These are phyloP conservation scores for Dryomyza anilis DNA, from an alignment of 2,888 invertebrate species.

Conservation along the genomic window DNA sequence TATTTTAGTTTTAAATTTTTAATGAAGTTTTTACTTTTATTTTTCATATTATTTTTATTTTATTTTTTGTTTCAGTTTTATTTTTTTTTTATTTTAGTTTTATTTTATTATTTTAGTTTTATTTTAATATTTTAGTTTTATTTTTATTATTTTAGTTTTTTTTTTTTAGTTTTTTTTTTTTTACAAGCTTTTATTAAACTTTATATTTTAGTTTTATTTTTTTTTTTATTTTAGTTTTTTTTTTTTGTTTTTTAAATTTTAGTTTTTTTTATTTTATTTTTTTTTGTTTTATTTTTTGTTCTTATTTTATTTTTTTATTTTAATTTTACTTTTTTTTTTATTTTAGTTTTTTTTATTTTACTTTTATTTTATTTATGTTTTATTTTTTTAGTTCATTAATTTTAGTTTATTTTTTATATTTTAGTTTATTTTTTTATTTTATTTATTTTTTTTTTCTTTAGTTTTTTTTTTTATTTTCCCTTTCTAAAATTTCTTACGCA, in stretches of 20 bases:
- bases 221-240: constrained; percentile 1
- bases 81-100: neutral
- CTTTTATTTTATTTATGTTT: neutral
- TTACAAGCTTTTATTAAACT: constrained; percentile 1
- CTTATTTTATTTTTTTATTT: neutral
- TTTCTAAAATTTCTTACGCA: neutral
- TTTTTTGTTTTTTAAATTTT: constrained; percentile 5
- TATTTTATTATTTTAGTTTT: neutral
- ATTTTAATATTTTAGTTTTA: neutral
- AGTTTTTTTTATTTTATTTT: neutral
- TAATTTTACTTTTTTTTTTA: neutral
- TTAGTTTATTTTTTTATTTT: neutral
- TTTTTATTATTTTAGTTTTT: neutral
- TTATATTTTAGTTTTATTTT: constrained; percentile 1
- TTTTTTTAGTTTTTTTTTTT: neutral
- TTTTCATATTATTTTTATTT: neutral
- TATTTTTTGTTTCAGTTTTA: neutral
- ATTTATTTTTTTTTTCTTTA: neutral
- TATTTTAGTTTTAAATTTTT: neutral
- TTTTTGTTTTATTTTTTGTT: neutral
- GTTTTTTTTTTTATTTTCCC: neutral
- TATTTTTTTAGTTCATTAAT: neutral
- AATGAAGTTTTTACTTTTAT: neutral
- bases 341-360: neutral
- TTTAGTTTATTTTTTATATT: neutral